Conservation (phyloP, 2,113 vertebrate species). For the Pachycephala philippinensis region DNA sequence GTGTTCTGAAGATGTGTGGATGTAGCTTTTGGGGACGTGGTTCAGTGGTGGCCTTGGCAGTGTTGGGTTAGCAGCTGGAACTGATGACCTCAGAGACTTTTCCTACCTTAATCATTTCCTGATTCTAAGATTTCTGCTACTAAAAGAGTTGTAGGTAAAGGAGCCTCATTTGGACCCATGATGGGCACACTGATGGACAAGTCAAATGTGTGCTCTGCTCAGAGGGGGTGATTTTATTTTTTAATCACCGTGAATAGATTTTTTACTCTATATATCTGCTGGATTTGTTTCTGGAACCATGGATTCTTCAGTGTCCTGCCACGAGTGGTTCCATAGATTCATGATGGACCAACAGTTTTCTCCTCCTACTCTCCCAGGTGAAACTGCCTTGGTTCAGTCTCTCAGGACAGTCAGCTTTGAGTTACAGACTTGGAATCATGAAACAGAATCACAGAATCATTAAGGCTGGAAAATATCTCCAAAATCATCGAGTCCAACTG, state of each 20-base stretch:
- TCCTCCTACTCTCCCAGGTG: not conserved
- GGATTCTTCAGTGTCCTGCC: not conserved
- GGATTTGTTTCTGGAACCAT: not conserved
- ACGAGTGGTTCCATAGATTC: not conserved
- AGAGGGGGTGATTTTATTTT: not conserved
- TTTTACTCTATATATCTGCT: not conserved
- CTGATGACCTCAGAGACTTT: not conserved
- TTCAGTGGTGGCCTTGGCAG: not conserved
- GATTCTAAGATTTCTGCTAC: not conserved
- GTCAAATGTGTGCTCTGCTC: accelerated
- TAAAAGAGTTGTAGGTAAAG: not conserved
- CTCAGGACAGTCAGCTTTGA: not conserved
- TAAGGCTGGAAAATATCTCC: not conserved
- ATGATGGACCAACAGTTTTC: not conserved
- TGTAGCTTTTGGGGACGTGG: not conserved
- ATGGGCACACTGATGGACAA: not conserved
- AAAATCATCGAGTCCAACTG: not conserved
- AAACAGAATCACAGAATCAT: not conserved
- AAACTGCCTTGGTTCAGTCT: not conserved
- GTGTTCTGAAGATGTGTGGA: not conserved
- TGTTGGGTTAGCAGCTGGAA: not conserved
- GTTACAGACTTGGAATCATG: not conserved
- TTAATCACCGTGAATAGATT: not conserved
- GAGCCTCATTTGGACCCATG: not conserved
- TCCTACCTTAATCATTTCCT: not conserved